phyloP scores from a whole-genome alignment of 2,113 vertebrate species.

The Alouatta palliata region DNA sequence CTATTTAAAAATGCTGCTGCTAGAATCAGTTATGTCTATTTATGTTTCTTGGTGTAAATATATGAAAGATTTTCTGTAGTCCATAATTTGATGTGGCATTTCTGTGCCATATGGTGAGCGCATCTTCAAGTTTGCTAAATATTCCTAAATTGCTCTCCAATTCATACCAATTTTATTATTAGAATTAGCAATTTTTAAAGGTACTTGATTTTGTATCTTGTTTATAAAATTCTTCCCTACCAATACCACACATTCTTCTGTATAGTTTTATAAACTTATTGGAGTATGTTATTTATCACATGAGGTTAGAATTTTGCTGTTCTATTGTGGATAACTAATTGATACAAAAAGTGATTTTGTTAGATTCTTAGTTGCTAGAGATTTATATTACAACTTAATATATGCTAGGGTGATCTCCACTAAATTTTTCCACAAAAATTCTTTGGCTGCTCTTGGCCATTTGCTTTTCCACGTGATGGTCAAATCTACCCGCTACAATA shows the following conservation, averaged over 20 bases:
- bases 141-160: not conserved
- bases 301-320: not conserved
- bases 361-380: not conserved
- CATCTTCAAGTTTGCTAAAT: not conserved
- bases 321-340: not conserved
- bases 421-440: not conserved
- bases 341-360: not conserved
- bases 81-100: not conserved
- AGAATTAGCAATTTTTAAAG: not conserved
- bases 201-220: not conserved
- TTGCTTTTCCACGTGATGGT: not conserved
- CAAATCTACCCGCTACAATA: not conserved
- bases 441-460: not conserved
- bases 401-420: not conserved
- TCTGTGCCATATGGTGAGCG: fast-evolving
- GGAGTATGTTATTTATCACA: not conserved
- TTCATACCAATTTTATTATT: not conserved
- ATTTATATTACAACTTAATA: not conserved
- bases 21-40: not conserved
- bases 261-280: not conserved
- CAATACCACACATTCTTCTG: not conserved
- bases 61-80: not conserved
- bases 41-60: not conserved
- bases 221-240: not conserved
- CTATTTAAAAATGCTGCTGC: not conserved